A percentile compares a stretch with the other conserved stretches of the same genome.
Conservation (phyloP, 2,797 vertebrate species). For the Limosa lapponica region DNA sequence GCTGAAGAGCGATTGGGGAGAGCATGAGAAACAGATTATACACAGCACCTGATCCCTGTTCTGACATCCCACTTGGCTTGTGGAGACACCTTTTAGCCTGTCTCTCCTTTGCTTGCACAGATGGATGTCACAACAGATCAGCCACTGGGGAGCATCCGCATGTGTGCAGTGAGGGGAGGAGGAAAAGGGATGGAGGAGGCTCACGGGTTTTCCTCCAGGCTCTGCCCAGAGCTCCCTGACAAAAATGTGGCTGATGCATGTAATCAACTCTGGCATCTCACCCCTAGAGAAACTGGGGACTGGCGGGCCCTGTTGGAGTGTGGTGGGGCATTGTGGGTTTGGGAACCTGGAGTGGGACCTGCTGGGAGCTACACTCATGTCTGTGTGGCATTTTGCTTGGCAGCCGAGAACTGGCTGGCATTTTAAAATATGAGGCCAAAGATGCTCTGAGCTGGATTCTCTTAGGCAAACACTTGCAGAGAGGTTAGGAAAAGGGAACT, state of each 20-base stretch:
- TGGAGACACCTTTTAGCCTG: neutral
- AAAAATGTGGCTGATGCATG: fast-evolving
- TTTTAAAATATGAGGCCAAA: neutral
- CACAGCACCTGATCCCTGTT: neutral
- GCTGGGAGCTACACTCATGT: fast-evolving
- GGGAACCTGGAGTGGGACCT: neutral
- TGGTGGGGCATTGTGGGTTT: neutral
- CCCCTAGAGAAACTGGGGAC: neutral
- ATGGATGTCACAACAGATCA: neutral
- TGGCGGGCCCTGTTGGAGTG: neutral
- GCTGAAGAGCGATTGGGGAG: neutral
- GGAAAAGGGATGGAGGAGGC: neutral
- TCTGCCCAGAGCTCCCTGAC: neutral
- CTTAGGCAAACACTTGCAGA: neutral
- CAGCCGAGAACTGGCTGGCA: neutral
- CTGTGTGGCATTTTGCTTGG: neutral
- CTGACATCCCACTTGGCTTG: neutral
- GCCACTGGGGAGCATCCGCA: neutral
- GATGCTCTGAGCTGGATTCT: neutral
- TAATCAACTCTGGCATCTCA: neutral
- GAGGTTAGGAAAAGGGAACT: neutral
- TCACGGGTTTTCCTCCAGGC: neutral
- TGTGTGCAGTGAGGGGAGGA: fast-evolving
- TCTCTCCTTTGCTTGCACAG: neutral
- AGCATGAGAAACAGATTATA: neutral